Evolutionary conservation across 1,140 invertebrate genomes (phyloP).

Genomic region (Drosophila lini): DNA sequence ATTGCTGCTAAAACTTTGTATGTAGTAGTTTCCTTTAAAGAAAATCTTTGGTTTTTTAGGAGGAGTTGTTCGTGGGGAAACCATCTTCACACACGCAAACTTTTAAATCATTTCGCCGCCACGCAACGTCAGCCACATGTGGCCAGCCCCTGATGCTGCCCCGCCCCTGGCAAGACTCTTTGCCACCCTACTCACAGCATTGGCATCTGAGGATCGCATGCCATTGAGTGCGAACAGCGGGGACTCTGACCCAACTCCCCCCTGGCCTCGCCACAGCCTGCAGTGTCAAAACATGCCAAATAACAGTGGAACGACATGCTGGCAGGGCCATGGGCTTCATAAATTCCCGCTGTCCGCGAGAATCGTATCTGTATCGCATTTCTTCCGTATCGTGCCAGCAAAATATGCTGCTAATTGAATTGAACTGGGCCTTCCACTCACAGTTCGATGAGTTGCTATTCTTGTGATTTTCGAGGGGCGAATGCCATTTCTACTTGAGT

Average conservation of each 20-base stretch:
- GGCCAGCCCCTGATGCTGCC: constrained; percentile 6
- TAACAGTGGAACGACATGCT: constrained; percentile 59
- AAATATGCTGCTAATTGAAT: constrained; percentile 78
- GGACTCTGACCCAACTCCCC: constrained; percentile 24
- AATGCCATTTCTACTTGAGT: constrained; percentile 22
- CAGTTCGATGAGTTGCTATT: constrained; percentile 71
- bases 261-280: constrained; percentile 7
- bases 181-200: constrained; percentile 27
- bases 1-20: background rate
- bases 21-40: background rate
- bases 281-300: constrained; percentile 66
- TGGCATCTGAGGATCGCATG: constrained; percentile 68
- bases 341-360: constrained; percentile 69
- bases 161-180: background rate
- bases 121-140: constrained; percentile 55
- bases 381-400: constrained; percentile 33
- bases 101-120: constrained; percentile 67
- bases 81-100: constrained; percentile 46
- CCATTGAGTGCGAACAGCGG: constrained; percentile 70
- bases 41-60: background rate
- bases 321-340: constrained; percentile 61
- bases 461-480: constrained; percentile 53
- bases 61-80: background rate
- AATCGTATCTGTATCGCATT: constrained; percentile 37
- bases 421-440: constrained; percentile 66